These are phyloP conservation scores for Diarsia dahlii DNA, from an alignment of 2,888 invertebrate genomes.

Conservation along the genomic window DNA sequence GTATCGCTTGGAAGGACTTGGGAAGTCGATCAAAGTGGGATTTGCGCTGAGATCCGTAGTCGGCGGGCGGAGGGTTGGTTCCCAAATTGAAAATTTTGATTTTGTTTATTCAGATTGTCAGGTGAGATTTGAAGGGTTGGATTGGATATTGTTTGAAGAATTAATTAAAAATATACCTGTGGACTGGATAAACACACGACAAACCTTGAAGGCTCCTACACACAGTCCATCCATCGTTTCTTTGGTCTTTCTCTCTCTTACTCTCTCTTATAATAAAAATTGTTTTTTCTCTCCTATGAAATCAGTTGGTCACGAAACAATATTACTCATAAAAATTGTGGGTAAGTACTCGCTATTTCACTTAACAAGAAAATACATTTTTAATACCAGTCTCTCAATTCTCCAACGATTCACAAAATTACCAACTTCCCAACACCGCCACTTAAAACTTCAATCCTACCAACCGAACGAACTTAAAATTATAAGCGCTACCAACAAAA, in stretches of 20 bases:
- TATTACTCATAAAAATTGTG: background rate
- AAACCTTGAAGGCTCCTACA: background rate
- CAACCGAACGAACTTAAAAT: conserved; percentile 43
- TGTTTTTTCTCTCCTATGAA: background rate
- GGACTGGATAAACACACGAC: too few relatives aligned
- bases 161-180: conserved; percentile 54
- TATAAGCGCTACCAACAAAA: conserved; percentile 41
- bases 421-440: conserved; percentile 4
- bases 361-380: background rate
- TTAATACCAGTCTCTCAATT: background rate
- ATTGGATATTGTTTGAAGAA: conserved; percentile 57
- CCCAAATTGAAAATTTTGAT: conserved; percentile 85
- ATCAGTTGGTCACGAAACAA: background rate
- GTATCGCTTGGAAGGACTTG: conserved; percentile 72
- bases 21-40: conserved; percentile 88
- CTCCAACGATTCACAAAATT: conserved; percentile 7
- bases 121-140: conserved; percentile 74
- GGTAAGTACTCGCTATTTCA: background rate
- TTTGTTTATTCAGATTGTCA: conserved; percentile 83
- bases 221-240: too few relatives aligned
- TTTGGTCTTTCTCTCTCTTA: too few relatives aligned
- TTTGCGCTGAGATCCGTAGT: conserved; percentile 80
- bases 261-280: too few relatives aligned
- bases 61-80: conserved; percentile 72
- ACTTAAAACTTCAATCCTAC: conserved; percentile 34